A percentile compares a stretch with the other conserved stretches of the same genome.
These are phyloP conservation scores for Eupithecia pulchellata DNA, from an alignment of 2,888 invertebrate genomes.

Conservation along the genomic window DNA sequence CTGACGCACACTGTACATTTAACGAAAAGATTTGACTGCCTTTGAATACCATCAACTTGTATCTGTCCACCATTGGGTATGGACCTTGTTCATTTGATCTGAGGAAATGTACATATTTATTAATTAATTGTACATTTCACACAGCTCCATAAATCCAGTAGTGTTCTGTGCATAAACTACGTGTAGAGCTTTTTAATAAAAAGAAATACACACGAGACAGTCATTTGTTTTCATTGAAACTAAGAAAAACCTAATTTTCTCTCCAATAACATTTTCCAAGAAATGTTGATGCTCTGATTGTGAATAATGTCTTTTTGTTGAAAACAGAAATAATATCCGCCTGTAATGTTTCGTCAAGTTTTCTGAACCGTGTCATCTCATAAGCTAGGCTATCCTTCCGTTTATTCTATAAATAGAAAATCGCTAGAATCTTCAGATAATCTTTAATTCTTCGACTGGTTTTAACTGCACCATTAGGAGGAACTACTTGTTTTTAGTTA, in stretches of 20 bases:
- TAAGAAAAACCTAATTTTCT: no score
- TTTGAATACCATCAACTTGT: not conserved
- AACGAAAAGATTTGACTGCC: not conserved
- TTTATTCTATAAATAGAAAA: not conserved
- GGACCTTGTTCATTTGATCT: not conserved
- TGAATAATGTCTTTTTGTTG: not conserved
- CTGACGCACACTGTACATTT: no score
- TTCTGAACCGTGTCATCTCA: not conserved
- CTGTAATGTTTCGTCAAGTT: not conserved
- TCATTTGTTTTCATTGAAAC: not conserved
- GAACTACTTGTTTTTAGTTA: conserved; percentile 5
- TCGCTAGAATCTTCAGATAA: not conserved
- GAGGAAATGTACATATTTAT: not conserved
- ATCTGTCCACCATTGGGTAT: not conserved
- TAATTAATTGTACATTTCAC: not conserved
- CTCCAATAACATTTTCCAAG: no score
- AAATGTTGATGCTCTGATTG: not conserved
- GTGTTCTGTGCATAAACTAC: not conserved
- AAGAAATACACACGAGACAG: not conserved
- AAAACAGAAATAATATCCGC: not conserved
- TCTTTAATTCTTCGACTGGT: not conserved
- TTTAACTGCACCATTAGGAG: not conserved
- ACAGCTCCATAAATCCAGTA: not conserved
- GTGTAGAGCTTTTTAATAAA: not conserved
- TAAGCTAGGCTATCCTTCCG: not conserved